Percentiles rank a stretch among this genome's conserved stretches.
Conservation (phyloP, 2,113 vertebrate genomes). For the Cricetomys ansorgei region DNA sequence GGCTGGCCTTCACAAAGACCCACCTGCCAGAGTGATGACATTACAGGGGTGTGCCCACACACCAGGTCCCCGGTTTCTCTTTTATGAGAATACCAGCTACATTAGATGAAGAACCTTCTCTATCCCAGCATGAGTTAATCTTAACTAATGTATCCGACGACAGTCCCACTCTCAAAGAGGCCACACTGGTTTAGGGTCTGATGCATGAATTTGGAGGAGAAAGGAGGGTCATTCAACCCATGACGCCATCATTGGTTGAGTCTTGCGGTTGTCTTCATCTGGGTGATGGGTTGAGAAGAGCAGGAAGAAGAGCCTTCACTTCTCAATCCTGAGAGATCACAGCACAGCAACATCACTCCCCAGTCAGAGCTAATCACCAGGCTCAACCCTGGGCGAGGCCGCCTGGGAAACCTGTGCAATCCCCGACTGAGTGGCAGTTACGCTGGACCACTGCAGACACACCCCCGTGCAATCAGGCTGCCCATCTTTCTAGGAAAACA, state of each 20-base stretch:
- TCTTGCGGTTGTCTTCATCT: not conserved
- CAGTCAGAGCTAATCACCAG: not conserved
- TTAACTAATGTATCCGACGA: slow-evolving; percentile 16
- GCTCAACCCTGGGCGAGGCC: not conserved
- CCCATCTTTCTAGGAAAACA: not conserved
- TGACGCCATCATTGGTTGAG: not conserved
- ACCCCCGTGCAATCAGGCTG: not conserved
- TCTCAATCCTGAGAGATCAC: not conserved
- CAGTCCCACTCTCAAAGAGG: not conserved
- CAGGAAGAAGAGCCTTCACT: not conserved
- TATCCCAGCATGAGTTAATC: not conserved
- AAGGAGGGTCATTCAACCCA: not conserved
- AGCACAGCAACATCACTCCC: not conserved
- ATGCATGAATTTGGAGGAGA: not conserved
- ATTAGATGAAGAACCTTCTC: not conserved
- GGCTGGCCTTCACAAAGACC: not conserved
- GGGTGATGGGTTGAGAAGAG: not conserved
- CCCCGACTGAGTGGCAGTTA: not conserved
- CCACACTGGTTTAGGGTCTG: not conserved
- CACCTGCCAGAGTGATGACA: not conserved
- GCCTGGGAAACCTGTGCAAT: not conserved
- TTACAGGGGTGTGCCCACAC: not conserved
- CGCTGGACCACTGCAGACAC: not conserved
- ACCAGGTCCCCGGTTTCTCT: not conserved
- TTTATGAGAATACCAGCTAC: not conserved